Conservation (phyloP, 2,888 invertebrate genomes). For the Papilio demoleus region DNA sequence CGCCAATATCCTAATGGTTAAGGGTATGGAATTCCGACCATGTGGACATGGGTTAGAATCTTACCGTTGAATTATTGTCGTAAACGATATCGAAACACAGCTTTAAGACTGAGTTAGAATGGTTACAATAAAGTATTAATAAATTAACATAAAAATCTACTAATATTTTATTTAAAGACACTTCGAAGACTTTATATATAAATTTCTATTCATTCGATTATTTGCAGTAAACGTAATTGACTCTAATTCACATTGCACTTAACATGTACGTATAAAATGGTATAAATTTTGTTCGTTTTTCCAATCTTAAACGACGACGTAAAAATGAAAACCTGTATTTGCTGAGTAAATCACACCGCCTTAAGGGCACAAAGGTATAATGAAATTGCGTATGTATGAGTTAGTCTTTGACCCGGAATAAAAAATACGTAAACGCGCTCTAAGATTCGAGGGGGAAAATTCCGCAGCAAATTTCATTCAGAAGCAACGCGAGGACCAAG, state of each 20-base stretch:
- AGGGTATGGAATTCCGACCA: no score
- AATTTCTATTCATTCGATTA: no score
- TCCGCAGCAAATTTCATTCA: constrained; percentile 41
- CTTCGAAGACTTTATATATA: no score
- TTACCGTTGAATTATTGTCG: no score
- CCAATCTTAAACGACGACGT: constrained; percentile 21
- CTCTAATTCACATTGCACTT: background rate
- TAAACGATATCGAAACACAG: no score
- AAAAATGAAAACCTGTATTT: constrained; percentile 41
- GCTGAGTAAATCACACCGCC: constrained; percentile 42
- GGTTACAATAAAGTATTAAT: no score
- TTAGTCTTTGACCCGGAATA: constrained; percentile 43
- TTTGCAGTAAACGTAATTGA: no score
- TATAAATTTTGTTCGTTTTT: constrained; percentile 17
- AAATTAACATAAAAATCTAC: no score
- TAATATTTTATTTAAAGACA: no score
- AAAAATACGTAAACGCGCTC: constrained; percentile 41
- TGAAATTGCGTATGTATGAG: constrained; percentile 43
- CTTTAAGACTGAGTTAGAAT: no score
- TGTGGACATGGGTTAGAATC: no score
- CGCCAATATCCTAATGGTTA: no score
- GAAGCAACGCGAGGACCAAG: constrained; percentile 26
- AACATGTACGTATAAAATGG: background rate
- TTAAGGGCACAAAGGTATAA: constrained; percentile 42
- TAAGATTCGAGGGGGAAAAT: constrained; percentile 40